A percentile compares a stretch with the other conserved stretches of the same genome.
Conservation (phyloP, 2,797 vertebrate genomes). For the Chrosomus eos region DNA sequence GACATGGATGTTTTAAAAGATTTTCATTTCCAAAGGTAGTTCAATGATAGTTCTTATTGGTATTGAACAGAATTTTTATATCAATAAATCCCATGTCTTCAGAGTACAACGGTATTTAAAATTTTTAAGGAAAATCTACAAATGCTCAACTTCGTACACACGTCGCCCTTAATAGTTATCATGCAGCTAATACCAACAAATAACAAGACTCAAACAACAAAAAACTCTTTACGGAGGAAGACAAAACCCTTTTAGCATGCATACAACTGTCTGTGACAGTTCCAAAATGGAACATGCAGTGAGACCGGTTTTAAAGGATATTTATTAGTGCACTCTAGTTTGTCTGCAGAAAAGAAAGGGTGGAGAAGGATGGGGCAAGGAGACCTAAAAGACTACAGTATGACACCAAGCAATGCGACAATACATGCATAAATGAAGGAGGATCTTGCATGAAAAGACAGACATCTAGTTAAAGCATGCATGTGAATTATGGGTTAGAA, state of each 20-base stretch:
- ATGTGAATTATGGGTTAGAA: conserved; percentile 4
- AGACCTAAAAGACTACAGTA: not conserved
- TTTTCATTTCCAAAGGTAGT: not conserved
- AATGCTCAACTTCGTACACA: not conserved
- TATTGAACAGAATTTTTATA: not conserved
- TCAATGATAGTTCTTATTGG: not conserved
- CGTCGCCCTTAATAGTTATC: not conserved
- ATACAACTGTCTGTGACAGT: conserved; percentile 20
- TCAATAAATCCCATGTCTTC: not conserved
- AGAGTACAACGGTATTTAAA: not conserved
- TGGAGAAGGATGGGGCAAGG: not conserved
- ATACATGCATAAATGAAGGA: not conserved
- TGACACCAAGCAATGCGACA: not conserved
- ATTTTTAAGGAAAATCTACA: not conserved
- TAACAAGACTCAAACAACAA: not conserved
- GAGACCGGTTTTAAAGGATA: conserved; percentile 16
- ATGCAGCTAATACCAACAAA: conserved; percentile 6
- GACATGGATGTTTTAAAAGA: not conserved
- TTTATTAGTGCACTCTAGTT: conserved; percentile 7
- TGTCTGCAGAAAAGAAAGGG: conserved; percentile 2
- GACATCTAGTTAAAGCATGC: not conserved
- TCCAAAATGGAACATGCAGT: conserved; percentile 9
- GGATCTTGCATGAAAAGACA: not conserved
- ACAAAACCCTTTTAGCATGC: conserved; percentile 26
- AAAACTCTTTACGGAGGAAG: not conserved